Evolutionary conservation across 1,140 invertebrate genomes (phyloP), one percentile per base, ranked within the genome.

Genomic region (Drosophila orosa): DNA sequence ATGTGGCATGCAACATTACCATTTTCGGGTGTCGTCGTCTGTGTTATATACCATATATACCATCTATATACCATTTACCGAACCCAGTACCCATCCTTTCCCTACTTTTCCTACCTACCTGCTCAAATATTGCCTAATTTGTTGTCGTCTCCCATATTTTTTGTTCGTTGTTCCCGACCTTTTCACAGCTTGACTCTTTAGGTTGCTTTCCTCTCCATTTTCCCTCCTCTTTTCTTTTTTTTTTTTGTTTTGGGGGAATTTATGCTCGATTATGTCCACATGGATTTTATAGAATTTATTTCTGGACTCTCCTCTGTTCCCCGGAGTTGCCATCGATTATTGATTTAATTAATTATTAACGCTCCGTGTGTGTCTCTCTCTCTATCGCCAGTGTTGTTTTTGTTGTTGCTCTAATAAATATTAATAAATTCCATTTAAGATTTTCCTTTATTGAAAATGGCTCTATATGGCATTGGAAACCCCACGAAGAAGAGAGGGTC

Each of bases 301-400:
- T 71, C 54, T 65, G 57, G 47, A 42, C 50, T 68, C 48, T 31
- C 63, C 63, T 35, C 57, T 63, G 45, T 56, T 62, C 48, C 68
- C 57, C 17, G 35, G 42, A 25, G 55, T 42, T 33, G 50, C 25
- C 65, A 71, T 55, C 66, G 76, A 78, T 79, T 89, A 89, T 89
- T 89, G 84, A 89, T 89, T 89, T 78, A 83, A 89, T 89, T 89
- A 89, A 89, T 89, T 89, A 89, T 89, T 58, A 73, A 89, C 80
- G 84, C 84, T 71, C 80, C 60, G 78, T 86, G 71, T 87, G 71
- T 63, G 44, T 74, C 39, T 66, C 42, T 62, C 35, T 42, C 39
- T 9, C 22, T 3, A 44, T n/a, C n/a, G n/a, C n/a, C n/a, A n/a
- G n/a, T n/a, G n/a, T n/a, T n/a, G n/a, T n/a, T n/a, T n/a, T 55